Percentiles rank a stretch among this genome's conserved stretches.
Conservation (phyloP, 2,113 vertebrate genomes). For the Hippolais icterina region DNA sequence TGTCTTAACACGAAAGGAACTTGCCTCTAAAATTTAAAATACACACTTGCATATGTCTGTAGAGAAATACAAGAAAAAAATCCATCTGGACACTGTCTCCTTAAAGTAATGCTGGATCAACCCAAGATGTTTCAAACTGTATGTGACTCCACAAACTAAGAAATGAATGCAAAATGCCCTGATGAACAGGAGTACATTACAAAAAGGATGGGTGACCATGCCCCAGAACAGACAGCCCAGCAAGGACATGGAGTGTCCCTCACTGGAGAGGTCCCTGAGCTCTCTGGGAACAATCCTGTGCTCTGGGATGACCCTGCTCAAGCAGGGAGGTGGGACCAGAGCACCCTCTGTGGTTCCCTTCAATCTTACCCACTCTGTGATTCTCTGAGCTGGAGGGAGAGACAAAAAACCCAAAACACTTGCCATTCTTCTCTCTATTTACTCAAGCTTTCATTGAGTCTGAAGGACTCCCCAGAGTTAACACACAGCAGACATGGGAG, state of each 20-base stretch:
- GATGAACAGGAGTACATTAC: too few species aligned
- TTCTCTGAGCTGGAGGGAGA: not conserved
- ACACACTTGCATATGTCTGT: not conserved
- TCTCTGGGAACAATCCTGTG: not conserved
- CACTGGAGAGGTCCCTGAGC: not conserved
- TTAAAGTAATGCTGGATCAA: not conserved
- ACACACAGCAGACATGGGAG: accelerated
- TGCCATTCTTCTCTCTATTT: not conserved
- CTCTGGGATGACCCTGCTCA: not conserved
- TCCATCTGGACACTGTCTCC: not conserved
- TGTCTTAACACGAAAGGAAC: not conserved
- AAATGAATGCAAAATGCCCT: not conserved
- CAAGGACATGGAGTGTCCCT: accelerated
- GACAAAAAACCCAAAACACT: not conserved
- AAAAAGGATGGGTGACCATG: not conserved
- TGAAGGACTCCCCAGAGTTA: not conserved
- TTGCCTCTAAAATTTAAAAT: not conserved
- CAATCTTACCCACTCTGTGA: not conserved
- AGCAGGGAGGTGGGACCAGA: not conserved
- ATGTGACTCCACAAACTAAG: not conserved
- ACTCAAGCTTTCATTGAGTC: not conserved
- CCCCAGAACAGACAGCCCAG: not conserved
- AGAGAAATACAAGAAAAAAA: not conserved
- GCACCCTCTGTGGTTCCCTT: not conserved
- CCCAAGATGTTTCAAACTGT: not conserved